A percentile compares a stretch with the other conserved stretches of the same genome.
These are phyloP conservation scores for Frankliniella fusca DNA, from an alignment of 2,888 invertebrate species.

Conservation along the genomic window DNA sequence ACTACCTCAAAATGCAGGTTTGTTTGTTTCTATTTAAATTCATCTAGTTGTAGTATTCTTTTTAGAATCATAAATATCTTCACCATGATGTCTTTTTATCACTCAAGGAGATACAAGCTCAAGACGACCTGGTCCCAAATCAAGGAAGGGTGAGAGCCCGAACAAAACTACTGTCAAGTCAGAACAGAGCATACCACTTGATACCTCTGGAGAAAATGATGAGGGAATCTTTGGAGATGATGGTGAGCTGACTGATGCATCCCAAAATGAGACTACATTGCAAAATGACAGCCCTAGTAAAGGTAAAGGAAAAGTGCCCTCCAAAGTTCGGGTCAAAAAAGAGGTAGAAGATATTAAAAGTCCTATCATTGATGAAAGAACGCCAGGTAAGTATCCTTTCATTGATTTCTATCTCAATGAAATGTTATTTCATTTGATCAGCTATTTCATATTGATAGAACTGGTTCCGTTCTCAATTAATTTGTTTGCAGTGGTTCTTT, in stretches of 20 bases:
- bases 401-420: not conserved
- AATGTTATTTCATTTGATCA: not conserved
- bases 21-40: not conserved
- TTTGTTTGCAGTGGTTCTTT: not conserved
- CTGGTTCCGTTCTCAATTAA: not conserved
- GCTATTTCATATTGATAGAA: not conserved
- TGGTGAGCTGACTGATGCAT: not conserved
- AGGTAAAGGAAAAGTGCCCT: not conserved
- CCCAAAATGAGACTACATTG: not conserved
- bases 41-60: not conserved
- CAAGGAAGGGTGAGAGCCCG: not conserved
- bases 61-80: not conserved
- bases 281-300: not conserved
- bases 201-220: not conserved
- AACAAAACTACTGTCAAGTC: not conserved
- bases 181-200: not conserved
- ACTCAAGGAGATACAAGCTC: not conserved
- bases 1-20: not conserved
- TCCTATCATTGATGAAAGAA: not conserved
- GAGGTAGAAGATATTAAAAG: conserved; percentile 17
- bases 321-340: not conserved
- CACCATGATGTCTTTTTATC: not conserved
- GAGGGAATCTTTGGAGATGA: not conserved
- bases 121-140: not conserved
- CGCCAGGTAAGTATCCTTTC: not conserved